Percentiles rank a stretch among this genome's conserved stretches.
These are phyloP conservation scores for Ataeniobius toweri DNA, from an alignment of 2,797 vertebrate genomes.

Conservation along the genomic window DNA sequence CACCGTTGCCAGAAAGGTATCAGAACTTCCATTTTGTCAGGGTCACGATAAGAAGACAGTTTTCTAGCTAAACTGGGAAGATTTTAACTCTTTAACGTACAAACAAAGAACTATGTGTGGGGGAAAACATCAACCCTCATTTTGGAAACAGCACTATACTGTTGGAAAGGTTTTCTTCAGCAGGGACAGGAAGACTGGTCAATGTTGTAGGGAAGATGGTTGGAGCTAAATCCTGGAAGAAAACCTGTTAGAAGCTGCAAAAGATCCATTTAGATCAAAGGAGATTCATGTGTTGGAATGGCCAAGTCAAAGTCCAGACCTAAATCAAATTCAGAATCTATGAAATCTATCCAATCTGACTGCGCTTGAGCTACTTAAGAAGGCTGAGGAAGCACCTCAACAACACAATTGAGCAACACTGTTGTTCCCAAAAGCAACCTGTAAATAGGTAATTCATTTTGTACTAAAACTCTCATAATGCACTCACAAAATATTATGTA, in stretches of 20 bases:
- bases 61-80: not conserved
- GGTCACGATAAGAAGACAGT: not conserved
- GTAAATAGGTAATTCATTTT: conserved; percentile 2
- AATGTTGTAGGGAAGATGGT: too few species aligned
- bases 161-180: too few species aligned
- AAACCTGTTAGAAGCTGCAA: too few species aligned
- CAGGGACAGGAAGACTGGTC: too few species aligned
- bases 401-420: not conserved
- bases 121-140: not conserved
- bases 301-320: too few species aligned
- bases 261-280: too few species aligned
- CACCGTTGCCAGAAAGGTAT: too few species aligned
- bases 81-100: not conserved
- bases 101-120: not conserved
- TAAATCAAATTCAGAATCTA: too few species aligned
- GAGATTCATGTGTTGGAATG: too few species aligned
- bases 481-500: not conserved
- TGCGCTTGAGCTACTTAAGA: not conserved
- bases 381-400: not conserved
- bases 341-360: not conserved
- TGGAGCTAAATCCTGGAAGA: too few species aligned
- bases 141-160: too few species aligned
- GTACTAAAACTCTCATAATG: conserved; percentile 3
- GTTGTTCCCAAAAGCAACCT: conserved; percentile 1
- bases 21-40: not conserved